Evolutionary conservation across 2,888 invertebrate species (phyloP).

Genomic region (Xylophagus ater): DNA sequence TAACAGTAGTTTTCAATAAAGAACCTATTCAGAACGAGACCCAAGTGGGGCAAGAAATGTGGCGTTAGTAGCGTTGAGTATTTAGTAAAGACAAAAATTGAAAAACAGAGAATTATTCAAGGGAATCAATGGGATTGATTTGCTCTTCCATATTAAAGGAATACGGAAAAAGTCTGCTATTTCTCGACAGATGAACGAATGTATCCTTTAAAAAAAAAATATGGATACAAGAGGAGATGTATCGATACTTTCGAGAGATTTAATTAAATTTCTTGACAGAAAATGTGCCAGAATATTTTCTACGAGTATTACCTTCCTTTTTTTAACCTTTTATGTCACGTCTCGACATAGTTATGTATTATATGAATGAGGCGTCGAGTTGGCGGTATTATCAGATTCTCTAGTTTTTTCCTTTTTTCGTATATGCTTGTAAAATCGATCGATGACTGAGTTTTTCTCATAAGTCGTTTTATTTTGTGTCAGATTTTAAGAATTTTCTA

Average conservation of each 20-base stretch:
- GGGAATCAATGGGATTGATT: too few relatives aligned
- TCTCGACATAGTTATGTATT: not conserved
- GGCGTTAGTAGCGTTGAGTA: too few relatives aligned
- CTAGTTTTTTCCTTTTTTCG: conserved; percentile 8
- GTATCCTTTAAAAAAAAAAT: too few relatives aligned
- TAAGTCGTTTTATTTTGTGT: too few relatives aligned
- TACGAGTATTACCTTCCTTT: too few relatives aligned
- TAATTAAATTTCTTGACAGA: conserved; percentile 12
- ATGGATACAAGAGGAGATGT: conserved; percentile 6
- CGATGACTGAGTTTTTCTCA: too few relatives aligned
- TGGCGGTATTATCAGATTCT: conserved; percentile 11
- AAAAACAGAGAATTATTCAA: too few relatives aligned
- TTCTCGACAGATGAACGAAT: too few relatives aligned
- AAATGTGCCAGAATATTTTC: conserved; percentile 8
- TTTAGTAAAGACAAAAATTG: too few relatives aligned
- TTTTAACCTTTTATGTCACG: conserved; percentile 8
- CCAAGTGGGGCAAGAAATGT: not conserved
- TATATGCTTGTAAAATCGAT: conserved; percentile 9
- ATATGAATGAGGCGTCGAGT: conserved; percentile 6
- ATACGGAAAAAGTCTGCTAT: too few relatives aligned
- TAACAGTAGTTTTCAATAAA: conserved; percentile 11
- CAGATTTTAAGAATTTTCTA: too few relatives aligned
- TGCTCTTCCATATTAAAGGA: too few relatives aligned
- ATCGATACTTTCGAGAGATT: conserved; percentile 8
- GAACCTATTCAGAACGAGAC: conserved; percentile 4